phyloP scores from a whole-genome alignment of 2,888 invertebrate species.

The Eledone cirrhosa region DNA sequence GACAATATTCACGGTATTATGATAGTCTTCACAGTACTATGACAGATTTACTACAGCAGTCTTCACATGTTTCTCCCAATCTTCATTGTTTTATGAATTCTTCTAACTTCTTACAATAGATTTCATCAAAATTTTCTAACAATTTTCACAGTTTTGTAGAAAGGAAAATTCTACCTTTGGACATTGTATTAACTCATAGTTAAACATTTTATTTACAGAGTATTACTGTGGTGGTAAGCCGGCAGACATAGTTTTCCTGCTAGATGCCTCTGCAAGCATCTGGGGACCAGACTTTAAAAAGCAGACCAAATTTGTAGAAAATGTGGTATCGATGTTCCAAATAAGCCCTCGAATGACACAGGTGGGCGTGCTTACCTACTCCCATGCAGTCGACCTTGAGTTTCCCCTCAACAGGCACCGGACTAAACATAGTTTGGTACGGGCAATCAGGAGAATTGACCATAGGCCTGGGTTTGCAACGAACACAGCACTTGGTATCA shows the following conservation, averaged over 20 bases:
- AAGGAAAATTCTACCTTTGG: no score
- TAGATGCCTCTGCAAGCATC: conserved; percentile 58
- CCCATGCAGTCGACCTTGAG: conserved; percentile 41
- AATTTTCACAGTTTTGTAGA: neutral
- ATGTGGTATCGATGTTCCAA: conserved; percentile 56
- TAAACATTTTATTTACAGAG: conserved; percentile 8
- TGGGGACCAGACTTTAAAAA: conserved; percentile 57
- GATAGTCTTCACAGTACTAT: no score
- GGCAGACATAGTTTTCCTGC: conserved; percentile 51
- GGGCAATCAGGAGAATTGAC: conserved; percentile 41
- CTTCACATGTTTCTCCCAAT: neutral
- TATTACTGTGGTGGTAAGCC: conserved; percentile 38
- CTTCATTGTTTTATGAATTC: neutral
- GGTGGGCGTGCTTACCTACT: conserved; percentile 58
- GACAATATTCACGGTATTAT: no score
- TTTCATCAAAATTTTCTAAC: neutral
- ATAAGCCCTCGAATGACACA: conserved; percentile 51
- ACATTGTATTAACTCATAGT: no score
- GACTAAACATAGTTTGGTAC: conserved; percentile 37
- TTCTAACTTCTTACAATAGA: neutral
- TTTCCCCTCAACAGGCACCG: conserved; percentile 47
- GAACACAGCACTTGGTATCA: conserved; percentile 47
- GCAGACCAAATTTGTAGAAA: conserved; percentile 55
- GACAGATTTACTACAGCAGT: no score
- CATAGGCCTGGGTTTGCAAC: conserved; percentile 47